These are phyloP conservation scores for Gorilla gorilla DNA, from an alignment of 2,113 vertebrate species.

Conservation along the genomic window DNA sequence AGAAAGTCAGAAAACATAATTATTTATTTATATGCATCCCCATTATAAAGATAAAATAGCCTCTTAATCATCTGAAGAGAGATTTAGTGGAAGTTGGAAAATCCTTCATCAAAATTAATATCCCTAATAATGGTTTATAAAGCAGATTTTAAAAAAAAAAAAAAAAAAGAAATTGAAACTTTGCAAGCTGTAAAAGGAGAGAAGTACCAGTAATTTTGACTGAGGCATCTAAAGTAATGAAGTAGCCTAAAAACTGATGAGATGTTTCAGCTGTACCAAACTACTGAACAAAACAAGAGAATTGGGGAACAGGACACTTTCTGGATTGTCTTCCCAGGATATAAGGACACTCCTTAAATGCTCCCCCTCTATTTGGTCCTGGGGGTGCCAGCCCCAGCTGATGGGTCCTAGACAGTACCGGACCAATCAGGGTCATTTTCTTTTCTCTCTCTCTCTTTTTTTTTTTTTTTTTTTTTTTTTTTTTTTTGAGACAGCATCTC, in stretches of 20 bases:
- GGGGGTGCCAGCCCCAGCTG: background rate
- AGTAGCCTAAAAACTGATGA: conserved; percentile 11
- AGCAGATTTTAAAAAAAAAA: background rate
- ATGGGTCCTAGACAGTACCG: background rate
- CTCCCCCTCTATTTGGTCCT: background rate
- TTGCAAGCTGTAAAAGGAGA: conserved; percentile 30
- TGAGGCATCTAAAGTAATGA: conserved; percentile 28
- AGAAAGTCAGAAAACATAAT: conserved; percentile 47
- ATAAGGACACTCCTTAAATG: too few relatives aligned
- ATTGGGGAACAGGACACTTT: background rate
- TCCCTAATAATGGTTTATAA: conserved; percentile 59
- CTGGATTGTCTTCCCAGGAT: background rate
- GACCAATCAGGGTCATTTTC: background rate
- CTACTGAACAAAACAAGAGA: background rate
- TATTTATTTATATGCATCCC: conserved; percentile 56
- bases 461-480: too few relatives aligned
- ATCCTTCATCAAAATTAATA: conserved; percentile 71
- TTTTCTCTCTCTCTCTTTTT: too few relatives aligned
- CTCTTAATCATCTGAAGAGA: conserved; percentile 68
- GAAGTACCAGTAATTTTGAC: conserved; percentile 43
- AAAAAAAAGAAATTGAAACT: conserved; percentile 18
- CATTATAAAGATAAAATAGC: conserved; percentile 41
- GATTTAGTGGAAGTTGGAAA: conserved; percentile 57
- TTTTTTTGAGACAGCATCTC: too few relatives aligned
- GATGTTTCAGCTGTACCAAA: background rate